phyloP scores from a whole-genome alignment of 2,797 vertebrate species.

The Lates japonicus region DNA sequence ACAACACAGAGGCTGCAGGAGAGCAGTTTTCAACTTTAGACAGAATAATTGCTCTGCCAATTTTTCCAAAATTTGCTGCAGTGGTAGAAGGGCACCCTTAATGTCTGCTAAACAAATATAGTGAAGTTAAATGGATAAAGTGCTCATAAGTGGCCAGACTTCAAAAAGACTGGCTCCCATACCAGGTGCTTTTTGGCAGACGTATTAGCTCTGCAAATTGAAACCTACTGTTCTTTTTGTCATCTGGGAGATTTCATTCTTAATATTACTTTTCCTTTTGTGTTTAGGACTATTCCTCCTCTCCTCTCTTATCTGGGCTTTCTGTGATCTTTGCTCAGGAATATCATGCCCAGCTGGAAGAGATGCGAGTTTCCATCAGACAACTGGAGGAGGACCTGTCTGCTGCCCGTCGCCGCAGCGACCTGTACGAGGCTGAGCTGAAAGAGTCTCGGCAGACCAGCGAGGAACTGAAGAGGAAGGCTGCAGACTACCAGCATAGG shows the following conservation, averaged over 20 bases:
- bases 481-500: conserved; percentile 94
- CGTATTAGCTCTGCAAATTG: neutral
- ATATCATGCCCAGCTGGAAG: conserved; percentile 98
- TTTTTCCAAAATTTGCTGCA: conserved; percentile 3
- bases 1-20: conserved; percentile 6
- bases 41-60: neutral
- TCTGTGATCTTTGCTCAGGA: conserved; percentile 84
- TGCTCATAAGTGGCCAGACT: neutral
- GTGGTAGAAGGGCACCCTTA: neutral
- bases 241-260: neutral
- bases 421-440: conserved; percentile 96
- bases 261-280: neutral
- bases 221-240: neutral
- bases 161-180: neutral
- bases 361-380: conserved; percentile 96
- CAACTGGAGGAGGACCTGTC: conserved; percentile 98
- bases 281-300: neutral
- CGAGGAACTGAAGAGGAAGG: conserved; percentile 97
- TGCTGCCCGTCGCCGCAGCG: conserved; percentile 95
- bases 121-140: conserved; percentile 19
- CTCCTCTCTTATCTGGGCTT: neutral
- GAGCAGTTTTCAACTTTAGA: conserved; percentile 7
- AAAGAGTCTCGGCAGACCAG: conserved; percentile 94
- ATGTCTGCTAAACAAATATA: conserved; percentile 14
- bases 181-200: neutral